Conservation (phyloP, 2,797 vertebrate genomes). For the Girardinus metallicus region DNA sequence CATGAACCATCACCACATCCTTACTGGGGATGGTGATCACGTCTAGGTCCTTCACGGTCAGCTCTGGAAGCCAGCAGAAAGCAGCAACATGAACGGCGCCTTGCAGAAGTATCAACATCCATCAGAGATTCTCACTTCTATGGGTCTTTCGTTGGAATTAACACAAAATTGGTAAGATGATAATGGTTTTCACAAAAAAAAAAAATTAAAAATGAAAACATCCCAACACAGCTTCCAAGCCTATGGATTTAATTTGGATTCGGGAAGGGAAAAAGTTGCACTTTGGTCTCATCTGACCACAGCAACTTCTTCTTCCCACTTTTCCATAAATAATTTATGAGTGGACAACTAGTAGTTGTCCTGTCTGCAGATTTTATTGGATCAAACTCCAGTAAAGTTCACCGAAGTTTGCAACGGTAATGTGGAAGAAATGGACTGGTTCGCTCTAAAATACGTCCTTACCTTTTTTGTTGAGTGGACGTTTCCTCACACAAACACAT, state of each 20-base stretch:
- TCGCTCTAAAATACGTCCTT: conserved; percentile 10
- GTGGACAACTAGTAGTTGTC: not conserved
- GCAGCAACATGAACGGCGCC: not conserved
- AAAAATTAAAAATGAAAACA: not conserved
- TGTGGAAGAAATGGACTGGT: not conserved
- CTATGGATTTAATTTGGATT: not conserved
- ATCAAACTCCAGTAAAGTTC: not conserved
- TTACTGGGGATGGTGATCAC: conserved; percentile 99
- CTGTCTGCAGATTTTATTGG: not conserved
- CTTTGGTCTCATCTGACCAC: not conserved
- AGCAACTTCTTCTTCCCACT: not conserved
- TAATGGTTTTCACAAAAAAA: not conserved
- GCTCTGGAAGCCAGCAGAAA: conserved; percentile 81
- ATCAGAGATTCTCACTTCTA: not conserved
- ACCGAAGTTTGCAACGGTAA: not conserved
- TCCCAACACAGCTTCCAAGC: not conserved
- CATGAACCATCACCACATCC: conserved; percentile 98
- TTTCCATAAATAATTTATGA: not conserved
- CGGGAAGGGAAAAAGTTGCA: not conserved
- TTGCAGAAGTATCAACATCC: not conserved
- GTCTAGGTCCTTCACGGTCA: conserved; percentile 92
- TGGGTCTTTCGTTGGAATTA: not conserved
- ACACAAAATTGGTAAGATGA: not conserved
- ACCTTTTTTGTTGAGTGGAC: conserved; percentile 99
- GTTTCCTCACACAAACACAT: conserved; percentile 97